Conservation (phyloP, 2,888 invertebrate species). For the Chrysolina oricalcia region DNA sequence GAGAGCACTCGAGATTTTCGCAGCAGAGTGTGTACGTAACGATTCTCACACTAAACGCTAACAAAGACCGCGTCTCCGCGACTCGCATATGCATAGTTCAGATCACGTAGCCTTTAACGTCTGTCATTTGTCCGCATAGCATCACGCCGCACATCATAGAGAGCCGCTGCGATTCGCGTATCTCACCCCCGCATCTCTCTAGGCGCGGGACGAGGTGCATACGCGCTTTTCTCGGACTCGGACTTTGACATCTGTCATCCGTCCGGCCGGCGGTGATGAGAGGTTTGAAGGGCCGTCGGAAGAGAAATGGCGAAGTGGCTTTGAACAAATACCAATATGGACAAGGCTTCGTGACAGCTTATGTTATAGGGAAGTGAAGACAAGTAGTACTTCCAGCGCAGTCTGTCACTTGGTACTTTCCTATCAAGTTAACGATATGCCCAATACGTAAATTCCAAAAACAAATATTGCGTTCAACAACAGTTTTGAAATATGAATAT, state of each 20-base stretch:
- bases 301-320: not conserved
- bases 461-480: no score
- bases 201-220: not conserved
- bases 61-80: slow-evolving; percentile 57
- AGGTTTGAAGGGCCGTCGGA: not conserved
- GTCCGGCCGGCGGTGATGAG: not conserved
- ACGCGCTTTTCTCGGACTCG: not conserved
- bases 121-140: slow-evolving; percentile 70
- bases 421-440: no score
- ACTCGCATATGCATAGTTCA: slow-evolving; percentile 66
- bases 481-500: no score
- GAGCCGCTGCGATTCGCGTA: slow-evolving; percentile 65
- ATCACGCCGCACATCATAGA: slow-evolving; percentile 68
- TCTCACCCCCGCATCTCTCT: slow-evolving; percentile 68
- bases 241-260: not conserved
- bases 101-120: slow-evolving; percentile 69
- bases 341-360: no score
- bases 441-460: no score
- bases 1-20: slow-evolving; percentile 62
- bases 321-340: no score
- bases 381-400: no score
- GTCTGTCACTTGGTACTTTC: no score
- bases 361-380: no score
- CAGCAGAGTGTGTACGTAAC: slow-evolving; percentile 54
- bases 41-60: slow-evolving; percentile 69